Evolutionary conservation across 2,113 vertebrate genomes (phyloP).

Genomic region (Eubucco bourcierii): DNA sequence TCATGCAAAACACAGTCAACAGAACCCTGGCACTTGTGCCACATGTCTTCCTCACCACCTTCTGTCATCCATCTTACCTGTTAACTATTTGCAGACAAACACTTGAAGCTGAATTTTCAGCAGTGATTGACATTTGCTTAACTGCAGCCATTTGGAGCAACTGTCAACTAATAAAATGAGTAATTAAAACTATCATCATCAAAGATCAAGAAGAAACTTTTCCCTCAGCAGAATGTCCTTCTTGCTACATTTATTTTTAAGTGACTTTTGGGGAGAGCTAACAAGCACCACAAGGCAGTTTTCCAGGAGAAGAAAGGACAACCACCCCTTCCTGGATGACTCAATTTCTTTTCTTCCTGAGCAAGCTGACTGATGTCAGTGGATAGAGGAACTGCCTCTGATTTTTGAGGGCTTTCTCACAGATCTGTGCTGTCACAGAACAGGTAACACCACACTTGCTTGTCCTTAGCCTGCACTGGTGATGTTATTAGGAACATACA

Average conservation of each 20-base stretch:
- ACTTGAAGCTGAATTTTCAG: constrained; percentile 53
- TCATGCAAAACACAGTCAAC: neutral
- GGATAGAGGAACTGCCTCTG: neutral
- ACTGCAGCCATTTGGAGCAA: constrained; percentile 12
- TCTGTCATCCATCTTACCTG: neutral
- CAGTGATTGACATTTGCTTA: constrained; percentile 46
- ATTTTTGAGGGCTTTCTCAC: neutral
- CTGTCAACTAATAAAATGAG: constrained; percentile 52
- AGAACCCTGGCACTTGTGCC: neutral
- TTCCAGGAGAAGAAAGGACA: neutral
- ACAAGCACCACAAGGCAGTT: neutral
- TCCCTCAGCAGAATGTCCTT: constrained; percentile 12
- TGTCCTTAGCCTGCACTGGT: neutral
- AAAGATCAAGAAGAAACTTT: constrained; percentile 36
- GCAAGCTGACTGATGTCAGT: neutral
- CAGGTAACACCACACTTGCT: constrained; percentile 13
- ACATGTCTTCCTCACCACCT: neutral
- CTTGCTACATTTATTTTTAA: neutral
- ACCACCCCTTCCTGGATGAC: neutral
- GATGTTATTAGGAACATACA: constrained; percentile 20
- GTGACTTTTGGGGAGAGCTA: neutral
- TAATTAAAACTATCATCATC: constrained; percentile 58
- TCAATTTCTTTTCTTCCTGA: neutral
- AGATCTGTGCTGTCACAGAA: neutral
- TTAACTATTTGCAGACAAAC: constrained; percentile 45